A percentile compares a stretch with the other conserved stretches of the same genome.
These are phyloP conservation scores for Eudemis profundana DNA, from an alignment of 2,888 invertebrate genomes.

Conservation along the genomic window DNA sequence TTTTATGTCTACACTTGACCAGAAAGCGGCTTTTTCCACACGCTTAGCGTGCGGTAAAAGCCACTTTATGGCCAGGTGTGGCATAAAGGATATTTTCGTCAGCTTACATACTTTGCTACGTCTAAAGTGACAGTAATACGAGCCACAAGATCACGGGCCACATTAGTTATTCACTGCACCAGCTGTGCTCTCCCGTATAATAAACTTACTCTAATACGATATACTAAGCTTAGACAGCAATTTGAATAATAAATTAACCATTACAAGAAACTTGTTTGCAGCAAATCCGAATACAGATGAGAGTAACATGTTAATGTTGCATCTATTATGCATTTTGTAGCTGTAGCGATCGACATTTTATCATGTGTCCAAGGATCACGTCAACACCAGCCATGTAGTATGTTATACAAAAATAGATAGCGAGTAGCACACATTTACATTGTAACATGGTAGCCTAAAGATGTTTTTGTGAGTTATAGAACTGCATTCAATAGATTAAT, in stretches of 20 bases:
- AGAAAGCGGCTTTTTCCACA: no score
- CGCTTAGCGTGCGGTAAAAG: no score
- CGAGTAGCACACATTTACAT: not conserved
- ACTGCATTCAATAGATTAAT: conserved; percentile 8
- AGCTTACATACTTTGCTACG: not conserved
- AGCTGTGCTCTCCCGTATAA: conserved; percentile 28
- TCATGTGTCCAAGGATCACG: not conserved
- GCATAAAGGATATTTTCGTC: no score
- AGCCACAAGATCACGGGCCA: conserved; percentile 24
- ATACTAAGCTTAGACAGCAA: conserved; percentile 24
- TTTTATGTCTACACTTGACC: no score
- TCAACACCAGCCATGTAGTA: not conserved
- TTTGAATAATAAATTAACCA: conserved; percentile 37
- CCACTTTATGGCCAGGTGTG: no score
- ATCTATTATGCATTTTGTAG: conserved; percentile 22
- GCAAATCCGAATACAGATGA: conserved; percentile 25
- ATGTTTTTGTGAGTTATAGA: not conserved
- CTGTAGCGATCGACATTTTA: conserved; percentile 7
- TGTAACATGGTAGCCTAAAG: not conserved
- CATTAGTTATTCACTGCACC: conserved; percentile 39
- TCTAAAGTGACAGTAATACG: conserved; percentile 11
- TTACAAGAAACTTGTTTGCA: conserved; percentile 31
- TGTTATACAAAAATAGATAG: no score
- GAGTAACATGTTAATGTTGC: conserved; percentile 20
- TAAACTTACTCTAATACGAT: conserved; percentile 29